Evolutionary conservation across 2,113 vertebrate species (phyloP).

Genomic region (Pagrus major): DNA sequence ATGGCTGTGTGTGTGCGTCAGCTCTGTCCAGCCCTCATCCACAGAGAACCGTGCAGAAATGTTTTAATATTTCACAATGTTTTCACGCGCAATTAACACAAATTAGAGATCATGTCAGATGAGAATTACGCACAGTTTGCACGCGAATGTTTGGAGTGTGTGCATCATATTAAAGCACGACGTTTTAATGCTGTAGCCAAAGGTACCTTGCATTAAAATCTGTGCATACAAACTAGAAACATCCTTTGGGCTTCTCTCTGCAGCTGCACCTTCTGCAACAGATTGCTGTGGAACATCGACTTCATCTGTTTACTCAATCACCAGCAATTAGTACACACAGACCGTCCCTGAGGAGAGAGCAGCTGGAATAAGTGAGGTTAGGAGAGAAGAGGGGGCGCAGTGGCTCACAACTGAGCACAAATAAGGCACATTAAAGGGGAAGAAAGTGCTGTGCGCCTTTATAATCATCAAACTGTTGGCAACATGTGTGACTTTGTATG

Average conservation of each 20-base stretch:
- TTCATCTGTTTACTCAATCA: not conserved
- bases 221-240: too few relatives aligned
- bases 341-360: not conserved
- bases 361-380: not conserved
- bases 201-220: not conserved
- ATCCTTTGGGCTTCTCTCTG: too few relatives aligned
- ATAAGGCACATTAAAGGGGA: not conserved
- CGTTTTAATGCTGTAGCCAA: not conserved
- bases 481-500: too few relatives aligned
- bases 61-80: not conserved
- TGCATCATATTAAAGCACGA: not conserved
- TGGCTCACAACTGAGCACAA: not conserved
- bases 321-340: not conserved
- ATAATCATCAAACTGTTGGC: too few relatives aligned
- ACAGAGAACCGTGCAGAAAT: not conserved
- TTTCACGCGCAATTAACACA: not conserved
- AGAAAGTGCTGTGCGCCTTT: not conserved
- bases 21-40: not conserved
- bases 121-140: not conserved
- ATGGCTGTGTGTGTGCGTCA: constrained; percentile 67
- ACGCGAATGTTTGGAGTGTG: not conserved
- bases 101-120: not conserved
- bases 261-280: not conserved
- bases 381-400: constrained; percentile 12
- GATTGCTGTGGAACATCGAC: not conserved